These are phyloP conservation scores for Prunella himalayana DNA, from an alignment of 2,113 vertebrate species.

Conservation along the genomic window DNA sequence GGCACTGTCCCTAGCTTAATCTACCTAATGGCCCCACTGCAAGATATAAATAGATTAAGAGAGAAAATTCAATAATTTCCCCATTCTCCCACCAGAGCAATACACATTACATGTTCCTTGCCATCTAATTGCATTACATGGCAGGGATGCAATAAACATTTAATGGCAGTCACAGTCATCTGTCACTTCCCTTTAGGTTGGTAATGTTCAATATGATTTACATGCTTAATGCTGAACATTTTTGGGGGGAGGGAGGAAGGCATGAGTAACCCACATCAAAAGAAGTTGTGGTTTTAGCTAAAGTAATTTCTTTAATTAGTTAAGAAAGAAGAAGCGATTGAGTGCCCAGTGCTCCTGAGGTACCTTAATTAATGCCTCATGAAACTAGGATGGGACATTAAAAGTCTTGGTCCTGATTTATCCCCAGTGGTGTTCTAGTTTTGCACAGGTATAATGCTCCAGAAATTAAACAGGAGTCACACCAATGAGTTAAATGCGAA, in stretches of 20 bases:
- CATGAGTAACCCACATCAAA: conserved; percentile 3
- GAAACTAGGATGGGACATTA: neutral
- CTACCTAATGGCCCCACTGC: conserved; percentile 78
- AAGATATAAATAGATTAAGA: conserved; percentile 81
- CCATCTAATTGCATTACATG: conserved; percentile 80
- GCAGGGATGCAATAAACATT: conserved; percentile 76
- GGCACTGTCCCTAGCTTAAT: conserved; percentile 71
- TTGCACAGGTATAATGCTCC: neutral
- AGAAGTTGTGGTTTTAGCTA: neutral
- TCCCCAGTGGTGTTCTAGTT: neutral
- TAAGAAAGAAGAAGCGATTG: neutral
- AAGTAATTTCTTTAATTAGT: neutral
- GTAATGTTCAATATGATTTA: conserved; percentile 66
- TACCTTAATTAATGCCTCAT: conserved; percentile 11
- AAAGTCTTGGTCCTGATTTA: neutral
- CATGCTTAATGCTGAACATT: conserved; percentile 47
- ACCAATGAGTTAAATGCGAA: neutral
- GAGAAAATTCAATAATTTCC: conserved; percentile 81
- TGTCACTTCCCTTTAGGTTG: conserved; percentile 74
- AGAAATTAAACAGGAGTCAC: neutral
- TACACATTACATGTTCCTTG: conserved; percentile 74
- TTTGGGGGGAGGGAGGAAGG: neutral
- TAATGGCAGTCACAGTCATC: conserved; percentile 76
- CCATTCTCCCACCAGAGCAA: conserved; percentile 73
- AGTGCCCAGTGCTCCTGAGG: neutral